Conservation (phyloP, 2,113 vertebrate genomes). For the Beaufortia kweichowensis region DNA sequence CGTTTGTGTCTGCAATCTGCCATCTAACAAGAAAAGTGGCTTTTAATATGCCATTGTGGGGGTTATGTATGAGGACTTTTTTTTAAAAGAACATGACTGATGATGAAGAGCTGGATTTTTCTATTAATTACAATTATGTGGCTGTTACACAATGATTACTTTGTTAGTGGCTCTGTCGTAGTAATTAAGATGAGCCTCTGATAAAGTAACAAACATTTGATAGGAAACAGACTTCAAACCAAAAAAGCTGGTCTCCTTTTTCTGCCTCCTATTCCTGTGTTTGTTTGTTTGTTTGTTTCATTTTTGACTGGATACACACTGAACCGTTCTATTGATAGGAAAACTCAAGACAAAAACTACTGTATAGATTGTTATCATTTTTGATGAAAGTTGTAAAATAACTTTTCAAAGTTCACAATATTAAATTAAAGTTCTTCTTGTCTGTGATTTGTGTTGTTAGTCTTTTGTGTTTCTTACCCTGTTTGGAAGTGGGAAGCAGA, state of each 20-base stretch:
- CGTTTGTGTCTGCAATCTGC: constrained; percentile 68
- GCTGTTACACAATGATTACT: constrained; percentile 71
- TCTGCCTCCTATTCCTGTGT: constrained; percentile 45
- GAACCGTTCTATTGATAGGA: constrained; percentile 84
- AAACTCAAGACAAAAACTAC: constrained; percentile 85
- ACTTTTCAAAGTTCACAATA: constrained; percentile 99
- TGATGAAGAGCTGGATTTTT: constrained; percentile 56
- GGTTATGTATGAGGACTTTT: constrained; percentile 62
- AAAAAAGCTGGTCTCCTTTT: constrained; percentile 83
- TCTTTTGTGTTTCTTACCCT: constrained; percentile 77
- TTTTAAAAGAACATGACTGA: constrained; percentile 68
- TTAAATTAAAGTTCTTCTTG: constrained; percentile 99
- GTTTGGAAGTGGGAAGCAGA: constrained; percentile 65
- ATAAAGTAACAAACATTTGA: constrained; percentile 54
- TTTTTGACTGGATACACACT: constrained; percentile 86
- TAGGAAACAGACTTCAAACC: constrained; percentile 41
- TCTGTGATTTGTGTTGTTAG: constrained; percentile 78
- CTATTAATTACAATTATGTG: constrained; percentile 68
- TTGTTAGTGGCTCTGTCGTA: constrained; percentile 66
- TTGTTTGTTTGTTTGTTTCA: constrained; percentile 7
- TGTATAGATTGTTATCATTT: constrained; percentile 97
- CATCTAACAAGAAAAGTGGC: constrained; percentile 68
- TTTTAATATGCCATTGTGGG: constrained; percentile 60
- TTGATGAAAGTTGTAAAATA: constrained; percentile 96
- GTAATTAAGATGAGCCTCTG: constrained; percentile 65